Percentiles rank a stretch among this genome's conserved stretches.
Evolutionary conservation across 2,797 vertebrate species (phyloP).

Genomic region (Carcharodon carcharias): DNA sequence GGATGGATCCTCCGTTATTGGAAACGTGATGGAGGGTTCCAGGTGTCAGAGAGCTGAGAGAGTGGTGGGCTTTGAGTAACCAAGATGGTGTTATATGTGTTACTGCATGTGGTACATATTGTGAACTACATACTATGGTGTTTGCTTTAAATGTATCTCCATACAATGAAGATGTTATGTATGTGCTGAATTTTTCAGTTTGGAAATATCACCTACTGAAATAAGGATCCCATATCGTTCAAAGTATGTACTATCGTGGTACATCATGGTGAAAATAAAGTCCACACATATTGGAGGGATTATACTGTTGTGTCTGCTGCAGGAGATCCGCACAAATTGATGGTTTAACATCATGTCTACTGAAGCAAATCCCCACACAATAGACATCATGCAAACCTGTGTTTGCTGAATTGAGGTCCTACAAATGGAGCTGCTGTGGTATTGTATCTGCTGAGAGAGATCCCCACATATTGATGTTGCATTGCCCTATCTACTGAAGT

Average conservation of each 20-base stretch:
- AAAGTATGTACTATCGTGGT: background rate
- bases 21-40: too few species aligned
- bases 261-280: background rate
- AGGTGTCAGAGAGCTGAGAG: background rate
- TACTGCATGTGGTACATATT: background rate
- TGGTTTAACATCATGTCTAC: background rate
- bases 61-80: accelerated
- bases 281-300: background rate
- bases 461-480: background rate
- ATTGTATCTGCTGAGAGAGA: background rate
- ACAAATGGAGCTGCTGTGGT: background rate
- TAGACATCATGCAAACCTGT: background rate
- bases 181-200: background rate
- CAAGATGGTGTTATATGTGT: background rate
- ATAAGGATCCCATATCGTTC: background rate
- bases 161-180: background rate
- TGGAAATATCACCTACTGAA: background rate
- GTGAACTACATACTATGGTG: background rate
- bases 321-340: background rate
- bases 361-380: background rate
- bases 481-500: background rate
- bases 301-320: background rate
- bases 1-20: too few species aligned
- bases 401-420: background rate
- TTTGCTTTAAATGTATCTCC: background rate